Percentiles rank a stretch among this genome's conserved stretches.
These are phyloP conservation scores for Calameuta pallipes DNA, from an alignment of 2,888 invertebrate species.

Conservation along the genomic window DNA sequence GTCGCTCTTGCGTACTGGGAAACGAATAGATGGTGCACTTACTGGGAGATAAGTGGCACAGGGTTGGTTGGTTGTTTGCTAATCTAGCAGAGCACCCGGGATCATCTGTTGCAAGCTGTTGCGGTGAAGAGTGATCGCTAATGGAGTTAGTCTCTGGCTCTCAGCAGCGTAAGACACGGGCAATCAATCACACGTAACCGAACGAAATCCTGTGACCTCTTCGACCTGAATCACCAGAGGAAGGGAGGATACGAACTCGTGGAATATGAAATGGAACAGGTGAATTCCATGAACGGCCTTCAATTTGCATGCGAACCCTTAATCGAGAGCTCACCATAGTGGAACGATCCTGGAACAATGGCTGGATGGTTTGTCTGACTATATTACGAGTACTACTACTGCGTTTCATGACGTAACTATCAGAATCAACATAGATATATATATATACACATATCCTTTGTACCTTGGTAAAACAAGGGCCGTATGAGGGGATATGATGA, in stretches of 20 bases:
- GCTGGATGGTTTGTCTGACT: not conserved
- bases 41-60: slow-evolving; percentile 51
- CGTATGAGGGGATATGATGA: not conserved
- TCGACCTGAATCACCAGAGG: not conserved
- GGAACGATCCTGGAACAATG: not conserved
- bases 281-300: not conserved
- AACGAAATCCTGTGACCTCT: slow-evolving; percentile 33
- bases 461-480: not conserved
- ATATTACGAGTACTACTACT: not conserved
- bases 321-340: not conserved
- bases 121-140: slow-evolving; percentile 55
- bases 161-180: slow-evolving; percentile 35
- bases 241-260: not conserved
- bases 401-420: not conserved
- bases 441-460: not conserved
- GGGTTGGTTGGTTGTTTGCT: slow-evolving; percentile 51
- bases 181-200: slow-evolving; percentile 53
- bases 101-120: slow-evolving; percentile 57
- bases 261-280: not conserved
- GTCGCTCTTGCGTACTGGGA: slow-evolving; percentile 25
- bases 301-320: not conserved
- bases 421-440: too few species aligned
- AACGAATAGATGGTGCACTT: slow-evolving; percentile 53
- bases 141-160: slow-evolving; percentile 48
- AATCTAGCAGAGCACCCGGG: slow-evolving; percentile 50